Evolutionary conservation across 1,140 invertebrate species (phyloP), one percentile per base, ranked within the genome.

Genomic region (Patella vulgata): DNA sequence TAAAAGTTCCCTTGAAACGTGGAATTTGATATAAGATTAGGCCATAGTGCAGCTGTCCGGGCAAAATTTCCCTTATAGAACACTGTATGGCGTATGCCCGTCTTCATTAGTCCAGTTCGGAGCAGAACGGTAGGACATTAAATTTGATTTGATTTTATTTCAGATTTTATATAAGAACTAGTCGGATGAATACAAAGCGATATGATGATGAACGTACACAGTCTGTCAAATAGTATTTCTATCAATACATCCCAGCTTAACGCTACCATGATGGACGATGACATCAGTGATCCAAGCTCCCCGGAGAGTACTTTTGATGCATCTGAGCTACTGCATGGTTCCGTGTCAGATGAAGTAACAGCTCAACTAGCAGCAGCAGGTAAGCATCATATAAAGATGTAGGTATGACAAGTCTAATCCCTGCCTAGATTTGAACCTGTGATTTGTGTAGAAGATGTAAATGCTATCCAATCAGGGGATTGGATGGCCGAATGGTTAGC

Each of bases 311-410:
- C 70, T 8, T 86, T 85, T 76, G 84, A 86, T 69, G 79, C 85
- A 9, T 64, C 78, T 17, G 85, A 86, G 66, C 67, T 87, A 0
- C 73, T 86, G 23, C 70, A 75, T 19, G 74, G 73, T 23, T 67
- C 82, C 4, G 77, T 81, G 28, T 64, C 93, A 64, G 93, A 95
- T 86, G 95, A 97, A 81, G 93, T 98, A 58, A 97, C 95, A 67
- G 93, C 95, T 79, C 95, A 97, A 82, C 86, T 98, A 70, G 95
- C 94, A 53, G 94, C 95, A 74, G 94, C 95, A 85, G 95, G 94
- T 84, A 66, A 46, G 47, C 60, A 8, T 30, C 8, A n/a, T 12
- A 28, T 30, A 9, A 19, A 40, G 14, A 23, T n/a, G 19, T 59
- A 23, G 25, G 33, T 21, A 12, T 51, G 4, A 28, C 14, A 21